phyloP scores from a whole-genome alignment of 2,113 vertebrate genomes.

The Sander vitreus region DNA sequence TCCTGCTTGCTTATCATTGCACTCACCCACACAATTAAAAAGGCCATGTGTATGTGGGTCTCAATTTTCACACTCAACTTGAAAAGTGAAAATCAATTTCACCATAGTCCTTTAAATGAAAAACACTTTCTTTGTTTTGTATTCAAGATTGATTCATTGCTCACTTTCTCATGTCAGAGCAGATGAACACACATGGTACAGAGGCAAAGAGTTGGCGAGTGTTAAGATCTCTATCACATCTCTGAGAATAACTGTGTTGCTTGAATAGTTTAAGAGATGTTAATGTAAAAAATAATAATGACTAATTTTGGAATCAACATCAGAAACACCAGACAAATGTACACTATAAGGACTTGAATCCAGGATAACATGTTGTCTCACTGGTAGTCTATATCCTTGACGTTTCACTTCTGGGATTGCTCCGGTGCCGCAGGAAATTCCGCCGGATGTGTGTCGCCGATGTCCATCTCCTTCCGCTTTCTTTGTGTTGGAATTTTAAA shows the following conservation, averaged over 20 bases:
- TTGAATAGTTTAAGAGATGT: not conserved
- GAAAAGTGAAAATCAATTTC: slow-evolving; percentile 52
- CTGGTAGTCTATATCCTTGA: too few relatives aligned
- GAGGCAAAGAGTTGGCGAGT: not conserved
- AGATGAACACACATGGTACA: not conserved
- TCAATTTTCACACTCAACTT: slow-evolving; percentile 49
- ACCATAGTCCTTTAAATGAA: not conserved
- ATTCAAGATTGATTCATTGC: slow-evolving; percentile 16
- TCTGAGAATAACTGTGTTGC: not conserved
- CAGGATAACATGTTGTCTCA: not conserved
- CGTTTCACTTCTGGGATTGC: too few relatives aligned
- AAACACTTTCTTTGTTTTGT: not conserved
- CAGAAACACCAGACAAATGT: not conserved
- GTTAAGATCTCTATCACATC: not conserved
- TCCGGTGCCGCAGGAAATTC: too few relatives aligned
- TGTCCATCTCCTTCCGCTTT: too few relatives aligned
- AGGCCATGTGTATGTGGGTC: slow-evolving; percentile 34
- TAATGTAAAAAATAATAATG: not conserved
- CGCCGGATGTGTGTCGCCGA: too few relatives aligned
- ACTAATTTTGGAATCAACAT: not conserved
- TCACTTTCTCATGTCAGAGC: slow-evolving; percentile 20
- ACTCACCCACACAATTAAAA: slow-evolving; percentile 55
- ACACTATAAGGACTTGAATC: not conserved
- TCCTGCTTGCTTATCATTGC: slow-evolving; percentile 56
- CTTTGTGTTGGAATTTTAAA: too few relatives aligned